Base-by-base conservation (phyloP, 2,888 invertebrate species). In the Neoaliturus tenellus region DNA sequence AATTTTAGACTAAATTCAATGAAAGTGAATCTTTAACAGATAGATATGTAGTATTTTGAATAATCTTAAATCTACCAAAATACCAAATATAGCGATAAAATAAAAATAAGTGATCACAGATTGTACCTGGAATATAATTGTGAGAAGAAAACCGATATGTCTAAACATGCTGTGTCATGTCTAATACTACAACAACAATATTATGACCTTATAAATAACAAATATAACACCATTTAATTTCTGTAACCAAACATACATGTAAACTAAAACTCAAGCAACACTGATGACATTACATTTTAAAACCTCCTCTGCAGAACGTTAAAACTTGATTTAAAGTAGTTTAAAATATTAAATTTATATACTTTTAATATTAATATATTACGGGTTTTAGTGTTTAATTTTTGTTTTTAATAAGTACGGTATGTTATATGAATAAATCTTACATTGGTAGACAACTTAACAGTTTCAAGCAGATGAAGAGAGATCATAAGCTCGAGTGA, bases 231-330 rank as follows among this genome's bases (percentile, higher is more conserved):
- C 81, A 69, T 69, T 69, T 28, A 69, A 67, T 48, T 44, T 44
- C 39, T 23, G 75, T 69, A 75, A 67, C 81, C 81, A 69, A 81
- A 62, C 67, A 67, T n/a, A 80, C 80, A 80, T 39, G 44, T 67
- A 67, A 48, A 67, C 33, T 23, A 81, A 81, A 62, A 80, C 44
- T 78, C 80, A 83, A 78, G 83, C 83, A 83, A 83, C 83, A 83
- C 67, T 48, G 83, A 83, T 39, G 67, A 51, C 58, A 83, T 41
- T 80, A 69, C 39, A 81, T 67, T 20, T 67, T 28, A 51, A n/a
- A 81, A 81, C 81, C 83, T 83, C 83, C 83, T 83, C 83, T 17
- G 39, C 25, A 39, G 39, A 23, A 35, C 1, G 62, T 62, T 62
- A 62, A 23, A 2, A 14, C 31, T 62, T 17, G 8, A 31, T 62